Evolutionary conservation across 2,113 vertebrate species (phyloP).

Genomic region (Canis aureus): DNA sequence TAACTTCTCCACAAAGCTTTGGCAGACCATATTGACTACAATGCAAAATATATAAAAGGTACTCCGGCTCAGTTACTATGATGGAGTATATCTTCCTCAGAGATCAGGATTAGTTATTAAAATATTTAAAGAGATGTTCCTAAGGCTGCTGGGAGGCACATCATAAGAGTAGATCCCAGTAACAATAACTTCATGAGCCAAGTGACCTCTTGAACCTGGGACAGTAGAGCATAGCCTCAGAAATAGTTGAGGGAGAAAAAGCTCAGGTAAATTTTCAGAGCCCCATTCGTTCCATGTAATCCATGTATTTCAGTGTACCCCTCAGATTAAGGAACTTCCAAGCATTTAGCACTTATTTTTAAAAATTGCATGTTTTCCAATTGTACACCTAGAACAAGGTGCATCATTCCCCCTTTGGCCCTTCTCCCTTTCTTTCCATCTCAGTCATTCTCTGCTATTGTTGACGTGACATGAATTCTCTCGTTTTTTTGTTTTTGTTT

Average conservation of each 20-base stretch:
- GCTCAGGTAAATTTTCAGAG: not conserved
- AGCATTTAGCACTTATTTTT: not conserved
- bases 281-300: accelerated
- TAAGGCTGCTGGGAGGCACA: not conserved
- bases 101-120: not conserved
- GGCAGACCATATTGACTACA: not conserved
- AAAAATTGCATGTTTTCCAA: not conserved
- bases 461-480: not conserved
- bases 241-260: not conserved
- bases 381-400: not conserved
- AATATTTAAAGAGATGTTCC: slow-evolving; percentile 1
- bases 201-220: not conserved
- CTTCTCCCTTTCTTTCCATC: not conserved
- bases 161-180: not conserved
- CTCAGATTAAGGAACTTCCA: not conserved
- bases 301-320: not conserved
- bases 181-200: not conserved
- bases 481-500: not conserved
- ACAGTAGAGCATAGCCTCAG: accelerated
- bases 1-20: not conserved
- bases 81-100: not conserved
- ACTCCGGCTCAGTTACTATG: not conserved
- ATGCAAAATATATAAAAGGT: not conserved
- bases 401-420: not conserved
- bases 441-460: not conserved